These are phyloP conservation scores for Oryzias melastigma DNA, from an alignment of 2,113 vertebrate genomes.

Conservation along the genomic window DNA sequence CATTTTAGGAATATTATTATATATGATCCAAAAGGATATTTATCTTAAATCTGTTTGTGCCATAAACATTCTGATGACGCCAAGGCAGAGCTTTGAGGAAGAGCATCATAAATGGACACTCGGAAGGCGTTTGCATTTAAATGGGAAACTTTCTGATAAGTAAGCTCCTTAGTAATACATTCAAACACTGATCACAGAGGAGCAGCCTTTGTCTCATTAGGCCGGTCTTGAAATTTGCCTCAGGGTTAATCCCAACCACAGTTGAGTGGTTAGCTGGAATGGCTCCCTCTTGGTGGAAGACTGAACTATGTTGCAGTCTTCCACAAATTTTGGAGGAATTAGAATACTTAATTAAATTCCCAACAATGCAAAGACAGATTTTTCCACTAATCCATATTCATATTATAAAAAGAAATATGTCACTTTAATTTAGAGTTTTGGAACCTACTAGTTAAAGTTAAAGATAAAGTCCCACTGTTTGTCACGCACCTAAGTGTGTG, in stretches of 20 bases:
- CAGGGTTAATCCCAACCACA: slow-evolving; percentile 66
- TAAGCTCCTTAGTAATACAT: slow-evolving; percentile 32
- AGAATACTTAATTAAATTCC: too few species aligned
- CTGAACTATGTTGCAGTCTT: slow-evolving; percentile 19
- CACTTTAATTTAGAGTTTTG: too few species aligned
- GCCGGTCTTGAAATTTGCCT: slow-evolving; percentile 64
- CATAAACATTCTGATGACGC: background rate
- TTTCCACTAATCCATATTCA: too few species aligned
- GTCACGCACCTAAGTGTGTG: too few species aligned
- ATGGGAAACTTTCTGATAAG: slow-evolving; percentile 12
- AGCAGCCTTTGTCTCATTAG: slow-evolving; percentile 40
- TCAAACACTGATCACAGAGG: slow-evolving; percentile 47
- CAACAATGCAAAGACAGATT: too few species aligned
- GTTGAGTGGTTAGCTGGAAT: slow-evolving; percentile 59
- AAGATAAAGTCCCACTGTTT: background rate
- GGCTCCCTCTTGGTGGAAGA: slow-evolving; percentile 34
- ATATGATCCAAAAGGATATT: too few species aligned
- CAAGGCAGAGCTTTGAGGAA: background rate
- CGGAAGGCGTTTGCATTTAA: slow-evolving; percentile 6
- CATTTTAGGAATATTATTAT: too few species aligned
- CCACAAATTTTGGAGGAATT: too few species aligned
- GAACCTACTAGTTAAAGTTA: background rate
- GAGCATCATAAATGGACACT: background rate
- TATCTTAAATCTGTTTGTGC: too few species aligned
- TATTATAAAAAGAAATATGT: too few species aligned